Evolutionary conservation across 2,888 invertebrate species (phyloP).

Genomic region (Synergus gifuensis): DNA sequence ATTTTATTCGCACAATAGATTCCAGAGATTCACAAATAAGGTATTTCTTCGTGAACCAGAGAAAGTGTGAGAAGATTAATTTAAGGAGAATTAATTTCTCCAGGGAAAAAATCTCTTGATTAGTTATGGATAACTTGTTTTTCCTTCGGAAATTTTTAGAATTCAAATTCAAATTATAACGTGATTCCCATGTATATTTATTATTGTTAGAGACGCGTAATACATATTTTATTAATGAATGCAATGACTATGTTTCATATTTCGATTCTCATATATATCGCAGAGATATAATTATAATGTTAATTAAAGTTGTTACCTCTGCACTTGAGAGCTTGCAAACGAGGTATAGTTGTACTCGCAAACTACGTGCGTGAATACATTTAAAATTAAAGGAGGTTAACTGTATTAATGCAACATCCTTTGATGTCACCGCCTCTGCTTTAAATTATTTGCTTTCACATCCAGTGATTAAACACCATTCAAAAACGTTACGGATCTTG

Average conservation of each 20-base stretch:
- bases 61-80: conserved; percentile 34
- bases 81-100: neutral
- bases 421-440: neutral
- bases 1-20: neutral
- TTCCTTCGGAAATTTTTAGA: neutral
- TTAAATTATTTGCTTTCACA: neutral
- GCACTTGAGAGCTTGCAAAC: neutral
- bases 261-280: neutral
- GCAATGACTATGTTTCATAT: neutral
- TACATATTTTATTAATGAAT: neutral
- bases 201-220: neutral
- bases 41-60: conserved; percentile 6
- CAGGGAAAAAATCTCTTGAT: neutral
- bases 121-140: neutral
- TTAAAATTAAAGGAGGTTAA: conserved; percentile 2
- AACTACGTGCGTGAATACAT: neutral
- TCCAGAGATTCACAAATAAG: neutral
- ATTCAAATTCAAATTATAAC: neutral
- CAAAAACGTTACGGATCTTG: no score
- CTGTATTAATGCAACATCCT: neutral
- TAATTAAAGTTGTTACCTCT: conserved; percentile 12
- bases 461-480: no score
- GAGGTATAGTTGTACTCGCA: neutral
- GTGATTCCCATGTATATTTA: neutral
- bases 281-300: neutral